Conservation (phyloP, 2,113 vertebrate species). For the Cyprinodon variegatus region DNA sequence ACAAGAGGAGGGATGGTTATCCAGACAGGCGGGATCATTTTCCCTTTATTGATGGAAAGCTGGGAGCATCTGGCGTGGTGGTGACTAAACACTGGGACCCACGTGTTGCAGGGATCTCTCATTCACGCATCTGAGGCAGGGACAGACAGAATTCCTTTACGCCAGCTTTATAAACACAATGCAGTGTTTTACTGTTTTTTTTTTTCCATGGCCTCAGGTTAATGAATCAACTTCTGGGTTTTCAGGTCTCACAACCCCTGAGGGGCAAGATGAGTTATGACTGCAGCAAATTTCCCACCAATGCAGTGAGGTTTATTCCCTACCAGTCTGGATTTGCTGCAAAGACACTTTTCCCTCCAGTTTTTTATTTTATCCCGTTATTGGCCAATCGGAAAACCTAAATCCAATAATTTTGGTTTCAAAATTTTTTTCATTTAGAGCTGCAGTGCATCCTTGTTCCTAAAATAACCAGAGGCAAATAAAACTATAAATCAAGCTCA, state of each 20-base stretch:
- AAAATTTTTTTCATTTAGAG: conserved; percentile 24
- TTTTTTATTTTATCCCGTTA: not conserved
- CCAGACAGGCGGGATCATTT: conserved; percentile 41
- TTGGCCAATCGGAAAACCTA: not conserved
- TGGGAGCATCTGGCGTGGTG: conserved; percentile 24
- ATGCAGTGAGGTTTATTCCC: not conserved
- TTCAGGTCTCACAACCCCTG: conserved; percentile 36
- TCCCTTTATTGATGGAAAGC: conserved; percentile 53
- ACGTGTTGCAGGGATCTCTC: conserved; percentile 23
- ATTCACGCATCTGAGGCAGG: conserved; percentile 55
- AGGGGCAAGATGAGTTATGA: conserved; percentile 13
- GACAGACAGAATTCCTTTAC: conserved; percentile 64
- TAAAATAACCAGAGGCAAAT: conserved; percentile 63
- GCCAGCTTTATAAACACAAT: conserved; percentile 55
- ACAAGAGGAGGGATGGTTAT: conserved; percentile 7
- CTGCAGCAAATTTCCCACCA: conserved; percentile 2
- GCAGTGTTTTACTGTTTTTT: conserved; percentile 13
- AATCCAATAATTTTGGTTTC: conserved; percentile 7
- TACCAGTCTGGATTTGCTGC: conserved; percentile 3
- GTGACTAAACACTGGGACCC: conserved; percentile 16
- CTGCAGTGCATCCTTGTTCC: conserved; percentile 37
- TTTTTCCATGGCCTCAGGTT: conserved; percentile 38
- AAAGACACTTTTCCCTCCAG: not conserved
- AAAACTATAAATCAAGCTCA: conserved; percentile 71
- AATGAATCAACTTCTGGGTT: conserved; percentile 18